Percentiles rank a stretch among this genome's conserved stretches.
phyloP scores from a whole-genome alignment of 1,140 invertebrate species.

The Drosophila hydei region DNA sequence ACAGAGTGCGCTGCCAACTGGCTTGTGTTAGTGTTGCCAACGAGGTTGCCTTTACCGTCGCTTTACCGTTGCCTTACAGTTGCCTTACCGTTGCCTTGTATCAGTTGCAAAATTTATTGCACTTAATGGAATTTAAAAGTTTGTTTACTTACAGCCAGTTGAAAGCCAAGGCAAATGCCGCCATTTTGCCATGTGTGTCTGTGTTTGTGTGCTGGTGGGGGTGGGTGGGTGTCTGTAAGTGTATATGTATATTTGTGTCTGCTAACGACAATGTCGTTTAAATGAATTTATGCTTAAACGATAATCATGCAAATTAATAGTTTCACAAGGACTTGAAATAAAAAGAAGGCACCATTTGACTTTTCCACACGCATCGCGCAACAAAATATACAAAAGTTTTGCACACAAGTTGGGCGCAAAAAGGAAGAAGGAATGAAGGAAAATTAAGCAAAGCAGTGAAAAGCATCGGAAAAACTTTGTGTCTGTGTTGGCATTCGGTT shows the following conservation, averaged over 20 bases:
- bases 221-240: conserved; percentile 7
- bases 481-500: conserved; percentile 39
- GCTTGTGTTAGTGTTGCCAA: conserved; percentile 4
- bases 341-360: conserved; percentile 22
- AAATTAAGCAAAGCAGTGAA: conserved; percentile 15
- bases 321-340: conserved; percentile 39
- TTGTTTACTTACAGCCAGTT: conserved; percentile 62
- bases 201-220: background rate
- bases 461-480: conserved; percentile 42
- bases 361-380: conserved; percentile 28
- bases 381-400: conserved; percentile 45
- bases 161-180: conserved; percentile 17
- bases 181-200: conserved; percentile 27
- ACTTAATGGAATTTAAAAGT: conserved; percentile 82
- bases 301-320: conserved; percentile 77
- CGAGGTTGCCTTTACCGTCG: conserved; percentile 6
- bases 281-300: conserved; percentile 68
- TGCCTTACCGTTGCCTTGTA: conserved; percentile 49
- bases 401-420: conserved; percentile 13
- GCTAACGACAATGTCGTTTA: conserved; percentile 36
- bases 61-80: conserved; percentile 37
- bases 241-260: conserved; percentile 5
- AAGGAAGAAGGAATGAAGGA: background rate
- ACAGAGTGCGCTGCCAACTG: conserved; percentile 28
- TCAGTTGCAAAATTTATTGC: conserved; percentile 77